Conservation (phyloP, 2,113 vertebrate species). For the Xiphias gladius region DNA sequence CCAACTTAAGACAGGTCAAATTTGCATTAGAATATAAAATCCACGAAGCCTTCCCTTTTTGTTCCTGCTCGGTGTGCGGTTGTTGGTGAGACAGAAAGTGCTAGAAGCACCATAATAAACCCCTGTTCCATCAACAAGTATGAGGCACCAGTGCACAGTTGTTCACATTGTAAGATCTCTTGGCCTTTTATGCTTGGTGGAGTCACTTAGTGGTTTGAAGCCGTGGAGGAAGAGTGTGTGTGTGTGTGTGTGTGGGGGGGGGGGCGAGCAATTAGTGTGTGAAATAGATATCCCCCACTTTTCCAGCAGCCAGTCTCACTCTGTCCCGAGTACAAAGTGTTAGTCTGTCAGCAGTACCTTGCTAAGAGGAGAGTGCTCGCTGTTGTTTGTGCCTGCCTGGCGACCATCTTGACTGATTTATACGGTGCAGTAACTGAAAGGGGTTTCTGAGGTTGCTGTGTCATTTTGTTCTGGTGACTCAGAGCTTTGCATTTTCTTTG, state of each 20-base stretch:
- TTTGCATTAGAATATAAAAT: conserved; percentile 33
- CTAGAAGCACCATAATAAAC: conserved; percentile 2
- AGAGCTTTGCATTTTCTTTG: background rate
- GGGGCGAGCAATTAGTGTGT: conserved; percentile 64
- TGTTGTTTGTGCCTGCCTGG: conserved; percentile 58
- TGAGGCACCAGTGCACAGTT: conserved; percentile 25
- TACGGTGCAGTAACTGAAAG: conserved; percentile 22
- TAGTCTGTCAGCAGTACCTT: conserved; percentile 65
- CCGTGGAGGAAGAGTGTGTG: conserved; percentile 7
- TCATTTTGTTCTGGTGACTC: conserved; percentile 54
- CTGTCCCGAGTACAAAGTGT: conserved; percentile 69
- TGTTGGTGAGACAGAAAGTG: background rate
- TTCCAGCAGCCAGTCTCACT: conserved; percentile 23
- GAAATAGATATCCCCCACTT: conserved; percentile 74
- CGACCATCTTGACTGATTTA: conserved; percentile 59
- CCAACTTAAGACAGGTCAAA: background rate
- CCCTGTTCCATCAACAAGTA: conserved; percentile 41
- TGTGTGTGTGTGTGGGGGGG: background rate
- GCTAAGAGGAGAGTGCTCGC: conserved; percentile 47
- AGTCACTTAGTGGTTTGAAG: conserved; percentile 63
- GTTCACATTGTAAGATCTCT: conserved; percentile 50
- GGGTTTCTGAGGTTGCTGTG: background rate
- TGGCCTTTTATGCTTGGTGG: conserved; percentile 65
- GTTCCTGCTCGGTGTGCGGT: background rate
- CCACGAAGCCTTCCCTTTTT: background rate